Evolutionary conservation across 1,140 invertebrate species (phyloP).

Genomic region (Magallana gigas): DNA sequence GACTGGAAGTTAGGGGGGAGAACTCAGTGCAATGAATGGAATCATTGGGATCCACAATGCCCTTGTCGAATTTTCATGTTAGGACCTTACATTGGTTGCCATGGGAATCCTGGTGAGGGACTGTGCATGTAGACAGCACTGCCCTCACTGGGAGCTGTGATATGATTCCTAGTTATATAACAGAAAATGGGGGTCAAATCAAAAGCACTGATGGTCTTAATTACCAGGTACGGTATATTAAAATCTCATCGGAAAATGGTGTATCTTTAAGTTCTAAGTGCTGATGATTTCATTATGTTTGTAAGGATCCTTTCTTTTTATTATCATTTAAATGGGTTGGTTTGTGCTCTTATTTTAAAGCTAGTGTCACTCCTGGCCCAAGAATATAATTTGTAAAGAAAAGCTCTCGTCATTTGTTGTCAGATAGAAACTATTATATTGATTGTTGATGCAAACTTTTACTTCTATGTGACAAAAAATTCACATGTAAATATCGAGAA

Average conservation of each 20-base stretch:
- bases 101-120: background rate
- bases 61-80: background rate
- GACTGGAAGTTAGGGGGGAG: background rate
- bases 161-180: background rate
- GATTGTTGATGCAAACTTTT: constrained; percentile 10
- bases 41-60: background rate
- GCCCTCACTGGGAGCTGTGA: background rate
- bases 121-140: background rate
- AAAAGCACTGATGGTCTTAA: too few relatives aligned
- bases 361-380: background rate
- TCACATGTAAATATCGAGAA: constrained; percentile 24
- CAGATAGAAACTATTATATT: constrained; percentile 25
- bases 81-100: background rate
- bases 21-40: background rate
- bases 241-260: background rate
- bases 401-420: constrained; percentile 1
- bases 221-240: too few relatives aligned
- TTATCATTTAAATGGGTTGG: background rate
- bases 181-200: too few relatives aligned
- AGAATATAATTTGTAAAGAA: background rate
- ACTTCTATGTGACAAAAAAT: background rate
- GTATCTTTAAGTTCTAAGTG: background rate
- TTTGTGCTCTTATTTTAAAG: background rate
- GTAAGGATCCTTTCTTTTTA: background rate
- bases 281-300: background rate